These are phyloP conservation scores for Idaea biselata DNA, from an alignment of 2,888 invertebrate species.

Conservation along the genomic window DNA sequence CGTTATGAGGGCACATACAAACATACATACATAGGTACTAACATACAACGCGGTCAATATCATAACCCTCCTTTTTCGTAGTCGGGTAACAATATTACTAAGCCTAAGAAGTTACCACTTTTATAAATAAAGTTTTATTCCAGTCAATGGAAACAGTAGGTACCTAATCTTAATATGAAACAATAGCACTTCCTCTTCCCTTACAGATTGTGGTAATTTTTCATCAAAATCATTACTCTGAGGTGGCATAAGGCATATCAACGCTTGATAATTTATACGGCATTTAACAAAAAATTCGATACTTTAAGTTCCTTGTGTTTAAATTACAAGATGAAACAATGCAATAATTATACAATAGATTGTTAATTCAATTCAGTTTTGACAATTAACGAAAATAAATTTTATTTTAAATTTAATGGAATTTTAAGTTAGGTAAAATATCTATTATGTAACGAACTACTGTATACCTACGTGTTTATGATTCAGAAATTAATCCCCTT, in stretches of 20 bases:
- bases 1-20: too few relatives aligned
- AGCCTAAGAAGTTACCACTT: not conserved
- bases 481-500: too few relatives aligned
- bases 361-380: not conserved
- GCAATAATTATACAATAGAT: not conserved
- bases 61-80: too few relatives aligned
- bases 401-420: slow-evolving; percentile 2
- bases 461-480: too few relatives aligned
- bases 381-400: not conserved
- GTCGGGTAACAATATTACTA: too few relatives aligned
- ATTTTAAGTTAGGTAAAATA: not conserved
- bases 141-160: slow-evolving; percentile 51
- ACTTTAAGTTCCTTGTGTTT: slow-evolving; percentile 21
- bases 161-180: slow-evolving; percentile 34
- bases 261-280: not conserved
- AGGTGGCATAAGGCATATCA: not conserved
- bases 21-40: too few relatives aligned
- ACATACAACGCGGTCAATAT: too few relatives aligned
- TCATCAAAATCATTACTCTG: slow-evolving; percentile 18
- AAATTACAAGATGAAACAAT: slow-evolving; percentile 7
- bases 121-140: not conserved
- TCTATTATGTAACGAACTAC: too few relatives aligned
- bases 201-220: slow-evolving; percentile 42
- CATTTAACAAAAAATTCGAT: not conserved
- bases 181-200: slow-evolving; percentile 74